phyloP scores from a whole-genome alignment of 2,888 invertebrate genomes.

The Cabera pusaria region DNA sequence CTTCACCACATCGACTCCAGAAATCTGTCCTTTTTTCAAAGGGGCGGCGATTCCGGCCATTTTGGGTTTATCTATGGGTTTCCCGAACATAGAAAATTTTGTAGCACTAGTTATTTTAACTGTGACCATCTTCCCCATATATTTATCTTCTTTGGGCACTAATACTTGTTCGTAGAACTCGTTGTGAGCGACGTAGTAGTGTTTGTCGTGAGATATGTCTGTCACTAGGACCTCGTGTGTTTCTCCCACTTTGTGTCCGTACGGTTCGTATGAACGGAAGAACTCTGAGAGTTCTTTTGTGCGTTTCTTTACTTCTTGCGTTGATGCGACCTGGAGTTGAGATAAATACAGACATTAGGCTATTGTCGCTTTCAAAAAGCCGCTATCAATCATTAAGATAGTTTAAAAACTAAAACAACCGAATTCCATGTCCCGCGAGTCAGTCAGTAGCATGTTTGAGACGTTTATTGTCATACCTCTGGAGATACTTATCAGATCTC shows the following conservation, averaged over 20 bases:
- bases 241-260: slow-evolving; percentile 86
- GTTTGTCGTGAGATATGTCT: slow-evolving; percentile 95
- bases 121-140: slow-evolving; percentile 92
- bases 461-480: no score
- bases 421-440: no score
- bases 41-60: slow-evolving; percentile 80
- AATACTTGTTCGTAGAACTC: slow-evolving; percentile 96
- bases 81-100: slow-evolving; percentile 91
- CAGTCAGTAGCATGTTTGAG: no score
- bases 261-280: slow-evolving; percentile 95
- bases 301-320: slow-evolving; percentile 94
- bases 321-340: slow-evolving; percentile 88
- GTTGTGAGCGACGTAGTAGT: slow-evolving; percentile 97
- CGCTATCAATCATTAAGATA: no score
- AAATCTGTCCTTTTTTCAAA: slow-evolving; percentile 81
- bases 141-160: slow-evolving; percentile 89
- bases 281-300: slow-evolving; percentile 94
- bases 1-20: slow-evolving; percentile 58
- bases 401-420: no score
- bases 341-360: background rate
- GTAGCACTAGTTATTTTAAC: slow-evolving; percentile 88
- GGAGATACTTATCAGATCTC: no score
- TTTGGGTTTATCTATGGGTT: slow-evolving; percentile 83
- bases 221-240: slow-evolving; percentile 93
- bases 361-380: no score